phyloP scores from a whole-genome alignment of 2,888 invertebrate genomes.

The Hemicrepidius hirtus region DNA sequence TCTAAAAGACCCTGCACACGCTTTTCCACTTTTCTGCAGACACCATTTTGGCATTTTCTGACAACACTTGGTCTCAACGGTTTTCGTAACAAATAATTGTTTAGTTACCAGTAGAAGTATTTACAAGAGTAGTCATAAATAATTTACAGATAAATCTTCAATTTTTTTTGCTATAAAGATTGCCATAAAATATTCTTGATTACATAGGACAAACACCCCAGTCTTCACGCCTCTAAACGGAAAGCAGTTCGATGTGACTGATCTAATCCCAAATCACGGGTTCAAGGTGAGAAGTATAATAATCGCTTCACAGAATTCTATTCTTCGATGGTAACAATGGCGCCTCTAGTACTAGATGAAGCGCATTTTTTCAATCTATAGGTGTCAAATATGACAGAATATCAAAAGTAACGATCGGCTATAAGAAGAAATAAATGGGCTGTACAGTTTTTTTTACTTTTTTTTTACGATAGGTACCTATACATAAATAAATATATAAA shows the following conservation, averaged over 20 bases:
- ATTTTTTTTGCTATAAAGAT: neutral
- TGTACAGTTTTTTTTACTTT: neutral
- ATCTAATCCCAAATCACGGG: slow-evolving; percentile 33
- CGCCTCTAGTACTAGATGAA: slow-evolving; percentile 35
- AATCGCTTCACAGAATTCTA: slow-evolving; percentile 36
- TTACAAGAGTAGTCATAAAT: neutral
- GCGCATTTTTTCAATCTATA: slow-evolving; percentile 30
- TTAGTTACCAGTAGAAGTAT: slow-evolving; percentile 2
- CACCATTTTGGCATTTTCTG: too few species aligned
- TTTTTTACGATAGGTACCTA: too few species aligned
- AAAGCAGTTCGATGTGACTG: slow-evolving; percentile 19
- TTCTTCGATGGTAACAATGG: slow-evolving; percentile 39
- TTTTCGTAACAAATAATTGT: neutral
- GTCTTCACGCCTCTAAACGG: slow-evolving; percentile 30
- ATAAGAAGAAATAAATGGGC: slow-evolving; percentile 9
- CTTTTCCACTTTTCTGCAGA: too few species aligned
- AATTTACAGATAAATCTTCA: slow-evolving; percentile 14
- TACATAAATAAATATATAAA: neutral
- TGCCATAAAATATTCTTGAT: slow-evolving; percentile 20
- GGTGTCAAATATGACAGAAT: slow-evolving; percentile 25
- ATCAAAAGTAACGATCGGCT: slow-evolving; percentile 26
- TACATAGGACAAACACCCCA: slow-evolving; percentile 24
- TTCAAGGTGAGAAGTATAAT: slow-evolving; percentile 36
- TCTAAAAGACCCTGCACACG: too few species aligned
- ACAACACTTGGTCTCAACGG: neutral